phyloP scores from a whole-genome alignment of 2,888 invertebrate genomes.

The Mythimna vitellina region DNA sequence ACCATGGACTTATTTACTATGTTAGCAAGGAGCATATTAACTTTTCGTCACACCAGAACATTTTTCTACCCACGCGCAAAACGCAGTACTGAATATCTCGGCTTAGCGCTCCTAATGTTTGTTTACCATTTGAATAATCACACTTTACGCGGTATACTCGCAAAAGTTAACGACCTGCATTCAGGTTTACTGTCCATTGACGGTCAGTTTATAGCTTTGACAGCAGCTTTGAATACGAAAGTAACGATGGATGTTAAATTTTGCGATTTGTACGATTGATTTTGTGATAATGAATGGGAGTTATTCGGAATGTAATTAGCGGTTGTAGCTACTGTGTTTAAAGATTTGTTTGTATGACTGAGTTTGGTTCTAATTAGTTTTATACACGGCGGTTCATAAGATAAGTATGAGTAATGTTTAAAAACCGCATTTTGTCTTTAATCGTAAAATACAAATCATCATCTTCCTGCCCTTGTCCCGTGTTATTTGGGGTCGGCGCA shows the following conservation, averaged over 20 bases:
- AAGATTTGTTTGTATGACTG: slow-evolving; percentile 13
- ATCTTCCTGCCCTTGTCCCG: too few relatives aligned
- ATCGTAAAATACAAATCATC: too few relatives aligned
- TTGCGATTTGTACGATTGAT: slow-evolving; percentile 3
- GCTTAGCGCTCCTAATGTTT: slow-evolving; percentile 40
- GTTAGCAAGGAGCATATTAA: neutral
- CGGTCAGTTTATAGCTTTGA: neutral
- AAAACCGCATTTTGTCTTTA: neutral
- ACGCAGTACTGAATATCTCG: slow-evolving; percentile 4
- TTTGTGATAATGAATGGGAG: slow-evolving; percentile 3
- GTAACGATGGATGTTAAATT: neutral
- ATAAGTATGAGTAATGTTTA: too few relatives aligned
- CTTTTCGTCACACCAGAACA: slow-evolving; percentile 14
- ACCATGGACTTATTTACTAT: neutral
- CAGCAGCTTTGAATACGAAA: neutral
- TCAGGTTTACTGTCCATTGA: slow-evolving; percentile 31
- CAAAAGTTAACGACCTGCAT: slow-evolving; percentile 33
- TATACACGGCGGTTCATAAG: neutral
- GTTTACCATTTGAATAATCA: slow-evolving; percentile 45
- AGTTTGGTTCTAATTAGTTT: slow-evolving; percentile 13
- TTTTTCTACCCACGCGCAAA: slow-evolving; percentile 34
- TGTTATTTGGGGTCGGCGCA: too few relatives aligned
- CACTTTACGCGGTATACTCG: slow-evolving; percentile 10
- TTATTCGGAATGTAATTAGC: slow-evolving; percentile 35
- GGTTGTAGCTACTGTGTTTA: neutral